These are phyloP conservation scores for Pogonus chalceus DNA, from an alignment of 1,140 invertebrate species.

Conservation along the genomic window DNA sequence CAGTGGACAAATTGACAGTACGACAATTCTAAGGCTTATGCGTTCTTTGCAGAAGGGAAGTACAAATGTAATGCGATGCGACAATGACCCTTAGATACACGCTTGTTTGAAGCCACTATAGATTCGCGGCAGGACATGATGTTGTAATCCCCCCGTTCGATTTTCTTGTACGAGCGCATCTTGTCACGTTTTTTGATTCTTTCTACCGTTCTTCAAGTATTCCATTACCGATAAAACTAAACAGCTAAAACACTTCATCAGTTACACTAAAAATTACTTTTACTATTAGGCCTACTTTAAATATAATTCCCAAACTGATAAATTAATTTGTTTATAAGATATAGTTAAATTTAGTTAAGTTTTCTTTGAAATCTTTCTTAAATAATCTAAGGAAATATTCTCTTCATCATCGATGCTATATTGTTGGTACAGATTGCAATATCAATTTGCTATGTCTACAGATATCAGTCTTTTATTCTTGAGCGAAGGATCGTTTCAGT, in stretches of 20 bases:
- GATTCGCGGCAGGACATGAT: neutral
- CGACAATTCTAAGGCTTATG: neutral
- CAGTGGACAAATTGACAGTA: neutral
- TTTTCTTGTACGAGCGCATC: neutral
- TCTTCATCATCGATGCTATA: too few relatives aligned
- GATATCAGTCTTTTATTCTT: too few relatives aligned
- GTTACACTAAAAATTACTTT: neutral
- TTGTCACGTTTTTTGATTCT: neutral
- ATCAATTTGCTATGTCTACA: conserved; percentile 3
- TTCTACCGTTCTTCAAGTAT: too few relatives aligned
- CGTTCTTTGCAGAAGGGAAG: neutral
- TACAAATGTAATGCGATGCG: neutral
- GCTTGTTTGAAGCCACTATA: neutral
- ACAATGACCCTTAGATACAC: neutral
- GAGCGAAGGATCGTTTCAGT: too few relatives aligned
- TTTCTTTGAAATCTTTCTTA: too few relatives aligned
- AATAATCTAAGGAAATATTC: too few relatives aligned
- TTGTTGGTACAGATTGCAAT: conserved; percentile 2
- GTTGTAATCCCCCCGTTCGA: neutral
- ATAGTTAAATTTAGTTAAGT: too few relatives aligned
- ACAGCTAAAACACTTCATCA: too few relatives aligned
- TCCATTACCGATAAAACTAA: too few relatives aligned
- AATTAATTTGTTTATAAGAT: too few relatives aligned
- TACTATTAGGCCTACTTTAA: neutral
- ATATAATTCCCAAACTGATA: too few relatives aligned